Base-by-base conservation (phyloP, 2,888 invertebrate species). In the Pollenia angustigena region DNA sequence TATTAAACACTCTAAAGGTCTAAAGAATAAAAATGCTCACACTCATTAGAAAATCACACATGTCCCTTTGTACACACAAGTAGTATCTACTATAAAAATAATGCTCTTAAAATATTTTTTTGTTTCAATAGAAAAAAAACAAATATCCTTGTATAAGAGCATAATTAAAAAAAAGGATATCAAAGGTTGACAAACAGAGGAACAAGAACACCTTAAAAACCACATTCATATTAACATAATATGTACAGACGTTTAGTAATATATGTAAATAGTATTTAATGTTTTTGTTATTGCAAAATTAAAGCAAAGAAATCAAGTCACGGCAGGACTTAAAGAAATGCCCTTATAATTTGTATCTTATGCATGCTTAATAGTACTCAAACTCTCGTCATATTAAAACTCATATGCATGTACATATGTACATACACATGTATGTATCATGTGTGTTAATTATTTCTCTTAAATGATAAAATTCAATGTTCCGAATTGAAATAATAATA, bases 401-500 rank as follows among this genome's bases (percentile, higher is more conserved):
- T 32, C 32, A 32, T 32, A 32, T 32, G 32, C 42, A 23, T 54
- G n/a, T 54, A 16, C 7, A 16, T 16, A 18, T 23, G 56, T 11
- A 23, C 8, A 23, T 12, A 18, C 14, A 46, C 12, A 18, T 50
- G n/a, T 54, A 7, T 72, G 44, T 44, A 46, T 18, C 46, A 58
- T 72, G 9, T 72, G 23, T 58, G 72, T 1, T 54, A 56, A 56
- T 48, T 56, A 72, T 16, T 72, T 72, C 72, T 72, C 72, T 72
- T 72, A 72, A 58, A 58, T 56, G 16, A 50, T 6, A 40, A 52
- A 69, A 42, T 4, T 12, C 8, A 32, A 18, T 11, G 8, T 40
- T 71, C 0, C 11, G 40, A n/a, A 42, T 18, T 14, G 42, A 12
- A 32, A 6, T 32, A 6, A 6, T 32, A 6, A 32, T 32, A 32